phyloP scores from a whole-genome alignment of 1,140 invertebrate genomes.

The Calephelis virginiensis region DNA sequence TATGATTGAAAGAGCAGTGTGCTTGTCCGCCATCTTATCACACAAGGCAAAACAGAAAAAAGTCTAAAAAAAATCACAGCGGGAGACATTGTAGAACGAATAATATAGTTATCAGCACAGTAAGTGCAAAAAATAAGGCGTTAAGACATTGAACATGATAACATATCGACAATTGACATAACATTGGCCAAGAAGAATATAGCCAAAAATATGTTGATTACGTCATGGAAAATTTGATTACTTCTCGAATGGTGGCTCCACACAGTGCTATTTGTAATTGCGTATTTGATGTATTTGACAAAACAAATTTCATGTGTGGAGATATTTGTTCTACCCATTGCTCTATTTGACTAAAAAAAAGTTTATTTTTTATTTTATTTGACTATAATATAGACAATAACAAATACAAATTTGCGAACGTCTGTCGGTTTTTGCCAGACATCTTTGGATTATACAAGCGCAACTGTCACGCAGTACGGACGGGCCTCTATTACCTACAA shows the following conservation, averaged over 20 bases:
- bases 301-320: not conserved
- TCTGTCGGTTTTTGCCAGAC: too few species aligned
- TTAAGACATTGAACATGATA: not conserved
- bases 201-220: not conserved
- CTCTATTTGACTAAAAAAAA: too few species aligned
- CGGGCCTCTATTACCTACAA: too few species aligned
- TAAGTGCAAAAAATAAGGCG: not conserved
- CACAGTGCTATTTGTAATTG: not conserved
- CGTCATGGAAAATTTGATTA: slow-evolving; percentile 1
- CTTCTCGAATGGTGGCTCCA: not conserved
- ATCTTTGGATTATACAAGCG: too few species aligned
- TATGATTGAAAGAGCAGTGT: too few species aligned
- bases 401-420: too few species aligned
- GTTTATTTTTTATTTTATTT: too few species aligned
- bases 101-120: not conserved
- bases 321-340: too few species aligned
- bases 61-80: not conserved
- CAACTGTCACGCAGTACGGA: too few species aligned
- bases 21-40: too few species aligned
- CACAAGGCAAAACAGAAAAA: not conserved
- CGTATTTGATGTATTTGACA: not conserved
- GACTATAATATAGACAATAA: too few species aligned
- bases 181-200: not conserved
- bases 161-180: slow-evolving; percentile 10
- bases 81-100: not conserved